Evolutionary conservation across 2,888 invertebrate species (phyloP).

Genomic region (Drosophila conformis): DNA sequence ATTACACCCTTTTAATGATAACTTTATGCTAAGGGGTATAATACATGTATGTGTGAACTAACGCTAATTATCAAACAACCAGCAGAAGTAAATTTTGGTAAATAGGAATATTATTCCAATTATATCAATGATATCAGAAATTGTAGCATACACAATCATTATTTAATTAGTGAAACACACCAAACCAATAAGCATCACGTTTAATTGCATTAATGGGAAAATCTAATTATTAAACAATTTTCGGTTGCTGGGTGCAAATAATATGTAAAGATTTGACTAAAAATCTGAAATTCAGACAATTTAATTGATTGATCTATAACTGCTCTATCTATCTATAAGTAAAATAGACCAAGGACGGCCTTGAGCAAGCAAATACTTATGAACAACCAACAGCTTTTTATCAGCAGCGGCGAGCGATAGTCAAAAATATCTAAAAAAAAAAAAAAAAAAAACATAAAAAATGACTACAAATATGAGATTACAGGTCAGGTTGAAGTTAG

Average conservation of each 20-base stretch:
- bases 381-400: slow-evolving; percentile 20
- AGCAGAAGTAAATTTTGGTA: not conserved
- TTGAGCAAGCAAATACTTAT: slow-evolving; percentile 19
- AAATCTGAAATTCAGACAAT: not conserved
- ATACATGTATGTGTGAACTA: slow-evolving; percentile 1
- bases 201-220: not conserved
- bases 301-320: slow-evolving; percentile 31
- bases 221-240: not conserved
- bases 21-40: not conserved
- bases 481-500: slow-evolving; percentile 21
- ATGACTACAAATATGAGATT: slow-evolving; percentile 11
- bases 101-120: not conserved
- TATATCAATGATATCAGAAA: not conserved
- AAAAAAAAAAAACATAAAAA: not conserved
- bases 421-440: slow-evolving; percentile 25
- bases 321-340: slow-evolving; percentile 25
- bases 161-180: not conserved
- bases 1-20: not conserved
- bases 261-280: not conserved
- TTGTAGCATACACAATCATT: too few species aligned
- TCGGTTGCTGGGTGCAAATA: not conserved
- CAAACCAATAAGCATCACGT: not conserved
- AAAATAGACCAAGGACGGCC: slow-evolving; percentile 30
- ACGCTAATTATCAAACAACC: slow-evolving; percentile 2
- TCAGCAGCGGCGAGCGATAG: slow-evolving; percentile 36